Base-by-base conservation (phyloP, 30 jellyfish, hydroid and myxozoan species). In the Mastigias papua region DNA sequence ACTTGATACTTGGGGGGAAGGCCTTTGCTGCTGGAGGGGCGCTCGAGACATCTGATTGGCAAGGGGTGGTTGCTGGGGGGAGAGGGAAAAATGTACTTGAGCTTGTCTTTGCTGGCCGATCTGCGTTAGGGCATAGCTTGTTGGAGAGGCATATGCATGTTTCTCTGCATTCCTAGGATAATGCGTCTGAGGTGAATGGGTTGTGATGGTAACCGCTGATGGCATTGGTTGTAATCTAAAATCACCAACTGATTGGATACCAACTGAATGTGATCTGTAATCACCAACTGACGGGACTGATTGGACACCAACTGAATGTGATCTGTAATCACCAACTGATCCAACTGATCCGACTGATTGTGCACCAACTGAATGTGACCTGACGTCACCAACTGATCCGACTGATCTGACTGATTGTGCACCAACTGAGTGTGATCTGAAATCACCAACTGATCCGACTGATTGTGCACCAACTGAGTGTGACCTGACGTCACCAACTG, bases 61-160 rank as follows among this genome's bases (percentile, higher is more conserved):
- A 29, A 25, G 80, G 80, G 80, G 57, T 69, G 80, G 80, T 29
- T 10, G 48, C 80, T 69, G 80, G 80, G 80, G 80, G 80, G 58
- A 29, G 37, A 11, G 29, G 28, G 51, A 46, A 0, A 15, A 57
- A 22, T 9, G 0, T 15, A 22, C 28, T 22, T 27, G 58, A 69
- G 57, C 15, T 1, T 69, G 21, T 8, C 28, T n/a, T n/a, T n/a
- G n/a, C n/a, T n/a, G n/a, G n/a, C n/a, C n/a, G n/a, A n/a, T n/a
- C n/a, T n/a, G n/a, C n/a, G n/a, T n/a, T n/a, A n/a, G n/a, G n/a
- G n/a, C n/a, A n/a, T n/a, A n/a, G n/a, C n/a, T 29, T 33, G 80
- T 28, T 69, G 29, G 72, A 60, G 6, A 42, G 13, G 54, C 13
- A 42, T 42, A 42, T 0, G 13, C 13, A 15, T 42, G 7, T 42